phyloP scores from a whole-genome alignment of 1,140 invertebrate genomes.

The Drosophila ananassae region DNA sequence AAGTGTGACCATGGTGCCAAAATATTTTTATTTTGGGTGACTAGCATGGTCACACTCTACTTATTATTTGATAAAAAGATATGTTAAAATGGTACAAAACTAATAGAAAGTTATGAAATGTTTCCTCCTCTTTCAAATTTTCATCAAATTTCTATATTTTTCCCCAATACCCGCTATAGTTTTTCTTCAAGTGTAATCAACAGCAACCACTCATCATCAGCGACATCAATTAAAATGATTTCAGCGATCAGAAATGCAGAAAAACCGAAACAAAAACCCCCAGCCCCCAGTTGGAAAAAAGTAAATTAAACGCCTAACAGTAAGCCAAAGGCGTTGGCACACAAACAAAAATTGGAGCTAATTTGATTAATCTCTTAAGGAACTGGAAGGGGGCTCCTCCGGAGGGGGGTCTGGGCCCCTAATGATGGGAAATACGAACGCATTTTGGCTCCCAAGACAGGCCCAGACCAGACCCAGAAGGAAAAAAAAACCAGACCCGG shows the following conservation, averaged over 20 bases:
- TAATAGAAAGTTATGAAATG: too few species aligned
- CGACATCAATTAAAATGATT: slow-evolving; percentile 78
- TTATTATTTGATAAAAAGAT: too few species aligned
- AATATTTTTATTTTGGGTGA: too few species aligned
- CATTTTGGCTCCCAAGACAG: slow-evolving; percentile 70
- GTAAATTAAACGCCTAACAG: slow-evolving; percentile 61
- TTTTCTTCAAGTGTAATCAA: slow-evolving; percentile 7
- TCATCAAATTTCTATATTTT: neutral
- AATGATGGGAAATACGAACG: slow-evolving; percentile 76
- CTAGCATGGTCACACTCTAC: too few species aligned
- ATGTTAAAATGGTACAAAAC: too few species aligned
- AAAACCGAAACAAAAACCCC: slow-evolving; percentile 30
- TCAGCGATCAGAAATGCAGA: slow-evolving; percentile 44
- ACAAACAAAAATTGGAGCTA: slow-evolving; percentile 72
- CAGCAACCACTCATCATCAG: slow-evolving; percentile 40
- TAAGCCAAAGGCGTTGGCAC: slow-evolving; percentile 41
- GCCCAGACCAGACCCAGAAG: neutral
- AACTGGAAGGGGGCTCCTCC: neutral
- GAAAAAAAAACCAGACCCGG: slow-evolving; percentile 13
- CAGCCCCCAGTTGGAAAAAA: slow-evolving; percentile 4
- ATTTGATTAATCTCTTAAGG: slow-evolving; percentile 73
- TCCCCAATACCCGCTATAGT: neutral
- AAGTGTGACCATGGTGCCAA: too few species aligned
- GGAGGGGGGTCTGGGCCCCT: slow-evolving; percentile 28
- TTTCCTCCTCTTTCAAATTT: too few species aligned